Percentiles rank a stretch among this genome's conserved stretches.
phyloP scores from a whole-genome alignment of 2,797 vertebrate species.

The Aeoliscus strigatus region DNA sequence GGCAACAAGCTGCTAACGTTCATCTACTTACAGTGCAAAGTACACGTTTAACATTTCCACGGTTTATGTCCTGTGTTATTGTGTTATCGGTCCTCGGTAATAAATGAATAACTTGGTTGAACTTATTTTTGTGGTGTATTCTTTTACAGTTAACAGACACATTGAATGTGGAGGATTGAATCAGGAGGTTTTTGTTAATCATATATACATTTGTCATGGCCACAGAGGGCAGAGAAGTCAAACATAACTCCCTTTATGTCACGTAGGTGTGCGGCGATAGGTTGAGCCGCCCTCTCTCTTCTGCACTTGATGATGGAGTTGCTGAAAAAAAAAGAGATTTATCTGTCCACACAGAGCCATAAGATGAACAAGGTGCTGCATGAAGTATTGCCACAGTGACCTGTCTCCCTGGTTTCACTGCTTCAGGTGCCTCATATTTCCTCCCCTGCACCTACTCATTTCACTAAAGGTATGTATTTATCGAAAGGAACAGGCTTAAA shows the following conservation, averaged over 20 bases:
- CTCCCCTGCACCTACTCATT: constrained; percentile 41
- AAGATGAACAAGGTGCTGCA: constrained; percentile 58
- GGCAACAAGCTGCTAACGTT: constrained; percentile 21
- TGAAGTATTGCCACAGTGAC: constrained; percentile 43
- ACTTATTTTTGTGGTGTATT: no score
- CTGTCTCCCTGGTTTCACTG: constrained; percentile 46
- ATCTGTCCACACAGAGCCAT: constrained; percentile 63
- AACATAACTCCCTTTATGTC: constrained; percentile 47
- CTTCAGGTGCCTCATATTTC: constrained; percentile 65
- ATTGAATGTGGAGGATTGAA: constrained; percentile 27
- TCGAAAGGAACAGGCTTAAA: constrained; percentile 58
- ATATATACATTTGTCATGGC: constrained; percentile 50
- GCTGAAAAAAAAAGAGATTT: constrained; percentile 67
- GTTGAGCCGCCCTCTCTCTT: constrained; percentile 61
- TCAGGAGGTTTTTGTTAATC: constrained; percentile 36
- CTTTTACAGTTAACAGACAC: no score
- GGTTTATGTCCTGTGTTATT: no score
- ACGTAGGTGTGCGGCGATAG: constrained; percentile 42
- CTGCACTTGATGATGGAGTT: constrained; percentile 61
- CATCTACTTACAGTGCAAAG: constrained; percentile 31
- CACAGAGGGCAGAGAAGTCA: constrained; percentile 49
- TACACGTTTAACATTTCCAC: no score
- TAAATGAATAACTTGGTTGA: no score
- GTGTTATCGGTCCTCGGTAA: no score
- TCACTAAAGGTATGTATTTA: constrained; percentile 65